phyloP scores from a whole-genome alignment of 2,797 vertebrate species.

The Lepilemur ruficaudatus region DNA sequence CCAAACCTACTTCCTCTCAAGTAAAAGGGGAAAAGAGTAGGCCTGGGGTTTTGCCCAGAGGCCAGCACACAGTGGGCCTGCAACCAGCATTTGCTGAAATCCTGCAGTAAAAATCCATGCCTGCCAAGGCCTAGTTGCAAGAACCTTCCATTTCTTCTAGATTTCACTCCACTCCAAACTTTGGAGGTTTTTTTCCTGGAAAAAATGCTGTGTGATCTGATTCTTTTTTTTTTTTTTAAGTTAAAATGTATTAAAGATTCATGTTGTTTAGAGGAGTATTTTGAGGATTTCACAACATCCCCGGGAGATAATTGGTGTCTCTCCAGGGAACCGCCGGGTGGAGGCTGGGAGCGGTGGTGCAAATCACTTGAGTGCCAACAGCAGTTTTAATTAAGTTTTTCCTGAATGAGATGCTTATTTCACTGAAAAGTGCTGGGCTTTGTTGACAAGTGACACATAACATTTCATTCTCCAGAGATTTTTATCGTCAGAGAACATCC shows the following conservation, averaged over 20 bases:
- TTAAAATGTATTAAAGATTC: slow-evolving; percentile 70
- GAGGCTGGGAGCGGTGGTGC: slow-evolving; percentile 44
- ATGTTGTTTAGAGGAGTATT: slow-evolving; percentile 64
- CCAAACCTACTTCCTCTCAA: not conserved
- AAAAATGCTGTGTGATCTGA: not conserved
- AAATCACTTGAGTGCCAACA: slow-evolving; percentile 66
- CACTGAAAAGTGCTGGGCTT: slow-evolving; percentile 55
- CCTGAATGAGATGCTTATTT: slow-evolving; percentile 75
- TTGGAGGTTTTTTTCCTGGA: not conserved
- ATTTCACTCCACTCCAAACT: not conserved
- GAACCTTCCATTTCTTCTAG: not conserved
- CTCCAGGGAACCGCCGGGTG: slow-evolving; percentile 48
- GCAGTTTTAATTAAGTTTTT: slow-evolving; percentile 76
- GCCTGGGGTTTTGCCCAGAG: not conserved
- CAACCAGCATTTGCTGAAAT: not conserved
- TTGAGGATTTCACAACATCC: slow-evolving; percentile 70
- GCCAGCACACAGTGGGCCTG: too few relatives aligned
- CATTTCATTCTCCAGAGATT: slow-evolving; percentile 56
- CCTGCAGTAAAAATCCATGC: not conserved
- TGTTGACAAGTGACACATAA: slow-evolving; percentile 71
- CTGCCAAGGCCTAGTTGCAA: not conserved
- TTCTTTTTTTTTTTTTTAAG: slow-evolving; percentile 1
- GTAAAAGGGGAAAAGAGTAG: not conserved
- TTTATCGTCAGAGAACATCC: not conserved
- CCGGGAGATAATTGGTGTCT: slow-evolving; percentile 73